Conservation (phyloP, 30 jellyfish, hydroid and myxozoan species). For the Mastigias papua region DNA sequence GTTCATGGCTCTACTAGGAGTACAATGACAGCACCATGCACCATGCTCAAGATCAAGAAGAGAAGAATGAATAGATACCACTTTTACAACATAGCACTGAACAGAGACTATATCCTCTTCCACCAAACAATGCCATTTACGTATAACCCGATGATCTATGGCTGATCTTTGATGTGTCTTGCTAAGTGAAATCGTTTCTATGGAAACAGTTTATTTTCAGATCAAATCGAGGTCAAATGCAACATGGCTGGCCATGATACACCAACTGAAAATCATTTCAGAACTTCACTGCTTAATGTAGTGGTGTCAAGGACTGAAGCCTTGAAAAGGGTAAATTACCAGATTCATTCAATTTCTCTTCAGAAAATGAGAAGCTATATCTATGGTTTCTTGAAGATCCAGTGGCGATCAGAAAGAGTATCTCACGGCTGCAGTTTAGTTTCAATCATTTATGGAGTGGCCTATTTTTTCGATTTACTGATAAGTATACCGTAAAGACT, state of each 20-base stretch:
- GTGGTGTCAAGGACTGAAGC: conserved; percentile 65
- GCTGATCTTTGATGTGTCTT: neutral
- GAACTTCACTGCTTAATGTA: conserved; percentile 70
- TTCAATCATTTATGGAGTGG: too few species aligned
- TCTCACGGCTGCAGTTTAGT: too few species aligned
- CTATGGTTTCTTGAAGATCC: too few species aligned
- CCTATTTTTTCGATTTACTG: too few species aligned
- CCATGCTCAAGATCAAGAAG: too few species aligned
- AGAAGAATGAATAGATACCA: too few species aligned
- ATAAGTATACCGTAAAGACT: too few species aligned
- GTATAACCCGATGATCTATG: neutral
- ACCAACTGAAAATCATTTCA: conserved; percentile 53
- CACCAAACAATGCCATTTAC: neutral
- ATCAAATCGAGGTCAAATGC: neutral
- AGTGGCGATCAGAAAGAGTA: too few species aligned
- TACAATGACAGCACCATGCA: too few species aligned
- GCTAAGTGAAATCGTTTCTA: neutral
- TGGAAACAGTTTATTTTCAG: conserved; percentile 3
- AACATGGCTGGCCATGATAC: conserved; percentile 65
- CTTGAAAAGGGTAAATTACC: conserved; percentile 45
- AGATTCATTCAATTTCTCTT: neutral
- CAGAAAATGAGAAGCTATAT: too few species aligned
- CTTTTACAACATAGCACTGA: too few species aligned
- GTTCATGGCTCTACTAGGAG: too few species aligned
- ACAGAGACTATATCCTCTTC: neutral